Evolutionary conservation across 2,113 vertebrate genomes (phyloP).

Genomic region (Hypanus sabinus): DNA sequence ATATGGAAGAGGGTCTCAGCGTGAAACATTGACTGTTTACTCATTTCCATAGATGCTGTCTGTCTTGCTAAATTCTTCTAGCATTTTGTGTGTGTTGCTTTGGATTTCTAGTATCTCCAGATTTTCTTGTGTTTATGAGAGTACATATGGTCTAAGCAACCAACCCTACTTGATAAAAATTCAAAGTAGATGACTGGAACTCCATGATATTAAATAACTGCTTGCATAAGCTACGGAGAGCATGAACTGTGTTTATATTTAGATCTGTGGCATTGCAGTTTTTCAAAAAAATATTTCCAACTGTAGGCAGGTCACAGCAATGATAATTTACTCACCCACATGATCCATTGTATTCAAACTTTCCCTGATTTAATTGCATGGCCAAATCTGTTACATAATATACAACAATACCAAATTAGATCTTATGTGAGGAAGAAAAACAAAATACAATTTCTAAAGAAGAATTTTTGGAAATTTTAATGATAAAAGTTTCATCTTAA

Average conservation of each 20-base stretch:
- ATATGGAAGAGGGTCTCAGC: no score
- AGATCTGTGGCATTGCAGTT: constrained; percentile 48
- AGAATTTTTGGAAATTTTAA: neutral
- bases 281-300: constrained; percentile 44
- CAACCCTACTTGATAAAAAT: neutral
- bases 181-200: neutral
- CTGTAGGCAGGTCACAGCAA: constrained; percentile 44
- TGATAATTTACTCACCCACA: constrained; percentile 78
- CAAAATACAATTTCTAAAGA: neutral
- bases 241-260: neutral
- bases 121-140: no score
- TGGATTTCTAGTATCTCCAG: no score
- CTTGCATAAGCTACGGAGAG: neutral
- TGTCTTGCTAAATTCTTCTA: no score
- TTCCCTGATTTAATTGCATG: constrained; percentile 98
- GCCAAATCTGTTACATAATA: constrained; percentile 78
- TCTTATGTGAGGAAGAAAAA: neutral
- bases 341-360: constrained; percentile 96
- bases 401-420: constrained; percentile 27
- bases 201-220: neutral
- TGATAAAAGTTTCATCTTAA: neutral
- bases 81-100: no score
- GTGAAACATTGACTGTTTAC: no score
- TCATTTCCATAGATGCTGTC: no score
- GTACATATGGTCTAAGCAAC: neutral